Base-by-base conservation (phyloP, 2,797 vertebrate species). In the Pempheris klunzingeri region DNA sequence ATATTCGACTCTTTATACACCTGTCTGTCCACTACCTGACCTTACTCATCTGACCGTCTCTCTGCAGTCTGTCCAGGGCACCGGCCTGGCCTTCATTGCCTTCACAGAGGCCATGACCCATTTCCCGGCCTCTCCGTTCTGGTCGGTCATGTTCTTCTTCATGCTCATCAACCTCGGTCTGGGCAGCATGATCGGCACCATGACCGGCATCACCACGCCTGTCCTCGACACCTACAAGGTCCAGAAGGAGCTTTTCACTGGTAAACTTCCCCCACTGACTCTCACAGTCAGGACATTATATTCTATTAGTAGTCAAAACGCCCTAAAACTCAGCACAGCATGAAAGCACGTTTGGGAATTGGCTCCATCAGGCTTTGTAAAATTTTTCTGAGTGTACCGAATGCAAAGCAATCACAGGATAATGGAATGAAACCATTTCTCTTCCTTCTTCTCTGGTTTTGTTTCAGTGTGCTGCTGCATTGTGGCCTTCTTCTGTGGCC, bases 21-120 rank as follows among this genome's bases (percentile, higher is more conserved):
- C 7, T 10, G 65, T 39, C 30, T 4, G 13, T 39, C 39, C 18
- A 18, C 67, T 11, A 5, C 13, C 52, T 53, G 26, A 18, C 28
- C 22, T 71, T 5, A 34, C 73, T 68, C 54, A 41, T 69, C 17
- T 74, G 12, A 20, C n/a, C 14, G 2, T 77, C 15, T 87, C 34
- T 77, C 66, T 77, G 32, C 94, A 99, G 97, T 95, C 97, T 0
- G 97, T 98, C 60, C 97, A 99, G 89, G 97, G 97, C 61, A 99
- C 97, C 2, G 97, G 97, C 62, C 87, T 99, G 92, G 97, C 98
- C 70, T 99, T 99, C 90, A 99, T 99, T 1, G 97, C 98, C 84
- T 99, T 99, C 95, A 99, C 98, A 0, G 98, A 99, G 81, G 98
- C 98, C 83, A 99, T 99, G 97, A 99, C 98, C 0, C 98, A 98